phyloP scores from a whole-genome alignment of 1,140 invertebrate genomes.

The Drosophila quadrilineata region DNA sequence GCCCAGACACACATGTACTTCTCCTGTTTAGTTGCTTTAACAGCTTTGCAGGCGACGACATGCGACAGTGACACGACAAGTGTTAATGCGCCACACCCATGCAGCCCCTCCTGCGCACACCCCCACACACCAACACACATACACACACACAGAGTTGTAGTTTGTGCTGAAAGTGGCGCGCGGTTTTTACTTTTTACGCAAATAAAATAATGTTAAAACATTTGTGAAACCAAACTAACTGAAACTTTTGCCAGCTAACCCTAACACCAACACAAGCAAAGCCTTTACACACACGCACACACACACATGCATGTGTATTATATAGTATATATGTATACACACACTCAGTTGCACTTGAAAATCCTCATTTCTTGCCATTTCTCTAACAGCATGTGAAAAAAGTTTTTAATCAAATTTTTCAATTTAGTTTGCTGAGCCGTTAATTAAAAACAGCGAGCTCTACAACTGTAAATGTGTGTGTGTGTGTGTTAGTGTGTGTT shows the following conservation, averaged over 20 bases:
- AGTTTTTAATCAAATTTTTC: constrained; percentile 80
- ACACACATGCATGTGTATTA: constrained; percentile 5
- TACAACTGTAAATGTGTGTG: not conserved
- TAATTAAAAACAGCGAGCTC: constrained; percentile 65
- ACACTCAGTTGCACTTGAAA: constrained; percentile 57
- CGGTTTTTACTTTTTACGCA: constrained; percentile 46
- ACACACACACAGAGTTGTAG: constrained; percentile 2
- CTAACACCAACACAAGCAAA: constrained; percentile 13
- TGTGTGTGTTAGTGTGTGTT: constrained; percentile 10
- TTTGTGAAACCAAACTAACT: constrained; percentile 76
- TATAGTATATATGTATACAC: not conserved
- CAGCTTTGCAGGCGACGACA: constrained; percentile 68
- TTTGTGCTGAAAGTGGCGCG: constrained; percentile 21
- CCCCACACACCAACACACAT: not conserved
- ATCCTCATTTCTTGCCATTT: constrained; percentile 60
- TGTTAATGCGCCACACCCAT: constrained; percentile 70
- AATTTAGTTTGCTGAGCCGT: constrained; percentile 70
- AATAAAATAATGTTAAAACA: constrained; percentile 77
- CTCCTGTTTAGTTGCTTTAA: constrained; percentile 78
- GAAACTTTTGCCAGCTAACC: constrained; percentile 50
- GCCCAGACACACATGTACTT: constrained; percentile 70
- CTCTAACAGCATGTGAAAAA: constrained; percentile 39
- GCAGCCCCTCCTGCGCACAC: constrained; percentile 17
- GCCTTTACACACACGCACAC: constrained; percentile 13
- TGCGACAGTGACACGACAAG: constrained; percentile 78